These are phyloP conservation scores for Acrossocheilus wenchowensis DNA, from an alignment of 2,797 vertebrate species.

Conservation along the genomic window DNA sequence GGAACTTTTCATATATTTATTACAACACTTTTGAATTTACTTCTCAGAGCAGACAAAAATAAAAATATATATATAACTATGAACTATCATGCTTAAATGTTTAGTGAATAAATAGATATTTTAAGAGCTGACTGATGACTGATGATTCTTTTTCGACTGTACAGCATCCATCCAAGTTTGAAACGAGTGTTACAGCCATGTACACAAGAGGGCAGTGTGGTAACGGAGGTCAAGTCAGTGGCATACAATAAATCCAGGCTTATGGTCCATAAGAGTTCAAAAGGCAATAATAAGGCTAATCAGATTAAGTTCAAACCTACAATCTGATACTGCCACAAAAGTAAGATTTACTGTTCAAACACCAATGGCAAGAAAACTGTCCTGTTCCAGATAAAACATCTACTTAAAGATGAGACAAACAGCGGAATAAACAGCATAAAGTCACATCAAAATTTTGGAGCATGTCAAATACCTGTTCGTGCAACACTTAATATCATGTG, in stretches of 20 bases:
- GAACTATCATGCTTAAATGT: not conserved
- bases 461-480: constrained; percentile 15
- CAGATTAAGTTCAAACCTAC: not conserved
- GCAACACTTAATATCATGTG: constrained; percentile 18
- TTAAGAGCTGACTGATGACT: not conserved
- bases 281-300: constrained; percentile 18
- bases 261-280: not conserved
- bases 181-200: not conserved
- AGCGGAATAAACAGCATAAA: not conserved
- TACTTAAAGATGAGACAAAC: not conserved
- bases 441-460: not conserved
- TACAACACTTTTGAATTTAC: not conserved
- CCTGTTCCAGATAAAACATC: not conserved
- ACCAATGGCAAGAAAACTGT: not conserved
- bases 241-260: not conserved
- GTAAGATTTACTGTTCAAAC: not conserved
- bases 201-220: constrained; percentile 45
- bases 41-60: not conserved
- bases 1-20: not conserved
- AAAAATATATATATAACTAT: not conserved
- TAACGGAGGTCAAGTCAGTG: constrained; percentile 2
- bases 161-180: not conserved
- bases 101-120: not conserved
- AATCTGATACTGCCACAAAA: constrained; percentile 14
- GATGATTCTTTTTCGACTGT: not conserved